Percentiles rank a stretch among this genome's conserved stretches.
Evolutionary conservation across 2,888 invertebrate species (phyloP).

Genomic region (Hofmannophila pseudospretella): DNA sequence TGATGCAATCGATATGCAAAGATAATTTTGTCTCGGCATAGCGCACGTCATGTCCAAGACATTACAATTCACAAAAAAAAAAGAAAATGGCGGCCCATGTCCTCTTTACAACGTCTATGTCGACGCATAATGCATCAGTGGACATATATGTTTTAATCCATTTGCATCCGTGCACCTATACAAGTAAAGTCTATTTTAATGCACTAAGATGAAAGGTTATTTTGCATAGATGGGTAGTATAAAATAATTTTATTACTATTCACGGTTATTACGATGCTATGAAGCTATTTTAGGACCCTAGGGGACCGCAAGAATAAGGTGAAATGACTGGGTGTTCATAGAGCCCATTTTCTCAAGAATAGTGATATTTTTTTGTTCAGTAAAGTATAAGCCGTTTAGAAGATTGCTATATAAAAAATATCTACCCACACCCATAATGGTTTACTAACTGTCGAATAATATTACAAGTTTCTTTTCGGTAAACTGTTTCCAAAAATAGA

Average conservation of each 20-base stretch:
- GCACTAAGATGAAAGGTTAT: slow-evolving; percentile 11
- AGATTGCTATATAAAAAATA: no score
- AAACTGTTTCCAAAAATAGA: no score
- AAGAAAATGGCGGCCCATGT: slow-evolving; percentile 31
- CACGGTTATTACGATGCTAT: slow-evolving; percentile 36
- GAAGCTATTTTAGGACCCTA: slow-evolving; percentile 38
- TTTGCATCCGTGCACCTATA: slow-evolving; percentile 14
- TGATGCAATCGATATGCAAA: background rate
- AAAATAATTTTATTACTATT: slow-evolving; percentile 56
- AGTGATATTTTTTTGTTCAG: background rate
- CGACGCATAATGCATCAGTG: slow-evolving; percentile 39
- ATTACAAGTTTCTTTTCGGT: no score
- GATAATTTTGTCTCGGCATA: slow-evolving; percentile 1
- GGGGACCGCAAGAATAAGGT: slow-evolving; percentile 43
- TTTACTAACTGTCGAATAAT: no score
- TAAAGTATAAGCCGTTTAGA: no score
- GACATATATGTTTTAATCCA: slow-evolving; percentile 12
- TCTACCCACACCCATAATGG: no score
- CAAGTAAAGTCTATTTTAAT: slow-evolving; percentile 19
- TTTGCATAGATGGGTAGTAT: slow-evolving; percentile 26
- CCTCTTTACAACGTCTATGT: slow-evolving; percentile 36
- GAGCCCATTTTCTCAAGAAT: background rate
- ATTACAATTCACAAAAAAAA: slow-evolving; percentile 23
- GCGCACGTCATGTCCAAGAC: slow-evolving; percentile 1
- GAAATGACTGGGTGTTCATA: slow-evolving; percentile 21